A percentile compares a stretch with the other conserved stretches of the same genome.
Evolutionary conservation across 2,888 invertebrate species (phyloP).

Genomic region (Ectemnius cavifrons): DNA sequence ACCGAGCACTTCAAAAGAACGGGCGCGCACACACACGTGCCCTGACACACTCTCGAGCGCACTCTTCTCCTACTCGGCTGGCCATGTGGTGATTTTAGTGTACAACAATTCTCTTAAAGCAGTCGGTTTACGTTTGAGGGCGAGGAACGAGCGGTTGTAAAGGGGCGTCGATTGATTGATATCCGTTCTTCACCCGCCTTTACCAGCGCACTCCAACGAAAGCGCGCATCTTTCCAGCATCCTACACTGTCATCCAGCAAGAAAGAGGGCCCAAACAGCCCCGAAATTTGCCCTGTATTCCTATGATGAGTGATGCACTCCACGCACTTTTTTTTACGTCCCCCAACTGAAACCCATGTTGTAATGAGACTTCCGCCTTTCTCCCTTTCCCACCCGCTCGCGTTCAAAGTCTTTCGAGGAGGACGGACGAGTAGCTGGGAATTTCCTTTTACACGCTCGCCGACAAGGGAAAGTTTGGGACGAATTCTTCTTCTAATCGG

Average conservation of each 20-base stretch:
- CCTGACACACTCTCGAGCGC: constrained; percentile 23
- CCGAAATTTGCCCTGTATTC: constrained; percentile 42
- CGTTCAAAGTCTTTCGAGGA: background rate
- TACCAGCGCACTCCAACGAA: constrained; percentile 45
- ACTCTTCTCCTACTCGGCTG: constrained; percentile 28
- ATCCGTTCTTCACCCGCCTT: constrained; percentile 62
- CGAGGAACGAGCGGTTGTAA: constrained; percentile 61
- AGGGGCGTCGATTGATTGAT: constrained; percentile 74
- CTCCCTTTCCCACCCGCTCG: background rate
- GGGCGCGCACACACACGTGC: constrained; percentile 22
- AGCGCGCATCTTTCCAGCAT: constrained; percentile 34
- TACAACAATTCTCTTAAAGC: constrained; percentile 70
- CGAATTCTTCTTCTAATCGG: constrained; percentile 49
- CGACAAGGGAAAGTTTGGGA: constrained; percentile 42
- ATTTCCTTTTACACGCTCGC: constrained; percentile 33
- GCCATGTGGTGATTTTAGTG: constrained; percentile 72
- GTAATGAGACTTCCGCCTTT: constrained; percentile 24
- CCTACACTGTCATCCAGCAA: background rate
- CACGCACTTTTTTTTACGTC: constrained; percentile 47
- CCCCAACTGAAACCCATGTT: constrained; percentile 14
- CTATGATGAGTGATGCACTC: constrained; percentile 64
- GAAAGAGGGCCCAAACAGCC: constrained; percentile 11
- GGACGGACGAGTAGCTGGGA: constrained; percentile 7
- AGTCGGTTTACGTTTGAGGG: constrained; percentile 58
- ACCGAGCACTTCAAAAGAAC: constrained; percentile 56